These are phyloP conservation scores for Patella depressa DNA, from an alignment of 2,888 invertebrate genomes.

Conservation along the genomic window DNA sequence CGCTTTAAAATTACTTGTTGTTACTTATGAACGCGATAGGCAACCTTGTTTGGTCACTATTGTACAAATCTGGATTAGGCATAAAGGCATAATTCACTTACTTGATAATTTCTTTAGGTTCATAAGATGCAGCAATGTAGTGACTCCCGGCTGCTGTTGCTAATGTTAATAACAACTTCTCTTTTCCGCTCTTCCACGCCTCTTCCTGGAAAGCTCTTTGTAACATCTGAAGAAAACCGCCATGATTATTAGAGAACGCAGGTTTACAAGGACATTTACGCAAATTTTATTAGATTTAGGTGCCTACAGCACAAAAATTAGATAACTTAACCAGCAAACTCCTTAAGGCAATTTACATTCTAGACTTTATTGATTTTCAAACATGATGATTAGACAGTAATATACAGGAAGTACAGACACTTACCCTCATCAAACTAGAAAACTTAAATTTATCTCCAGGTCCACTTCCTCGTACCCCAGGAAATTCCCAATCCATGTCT, in stretches of 20 bases:
- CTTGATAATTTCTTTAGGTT: neutral
- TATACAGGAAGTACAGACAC: neutral
- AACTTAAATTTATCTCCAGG: constrained; percentile 56
- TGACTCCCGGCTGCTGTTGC: constrained; percentile 36
- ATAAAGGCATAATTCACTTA: neutral
- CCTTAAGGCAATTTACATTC: too few species aligned
- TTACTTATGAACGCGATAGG: too few species aligned
- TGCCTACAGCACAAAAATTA: too few species aligned
- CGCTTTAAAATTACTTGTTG: too few species aligned
- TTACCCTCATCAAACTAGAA: constrained; percentile 50
- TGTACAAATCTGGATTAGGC: too few species aligned
- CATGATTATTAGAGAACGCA: too few species aligned
- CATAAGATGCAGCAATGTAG: neutral
- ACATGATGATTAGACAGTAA: too few species aligned
- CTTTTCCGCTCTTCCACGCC: constrained; percentile 38
- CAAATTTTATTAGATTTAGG: too few species aligned
- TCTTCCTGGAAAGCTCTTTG: constrained; percentile 50
- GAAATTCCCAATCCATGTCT: constrained; percentile 95
- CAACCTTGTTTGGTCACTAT: too few species aligned
- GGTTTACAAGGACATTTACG: too few species aligned
- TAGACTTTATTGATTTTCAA: too few species aligned
- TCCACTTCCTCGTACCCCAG: constrained; percentile 71
- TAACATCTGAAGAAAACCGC: constrained; percentile 38
- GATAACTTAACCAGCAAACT: too few species aligned
- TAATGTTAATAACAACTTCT: constrained; percentile 50